These are phyloP conservation scores for Streptopelia turtur DNA, from an alignment of 2,797 vertebrate species.

Conservation along the genomic window DNA sequence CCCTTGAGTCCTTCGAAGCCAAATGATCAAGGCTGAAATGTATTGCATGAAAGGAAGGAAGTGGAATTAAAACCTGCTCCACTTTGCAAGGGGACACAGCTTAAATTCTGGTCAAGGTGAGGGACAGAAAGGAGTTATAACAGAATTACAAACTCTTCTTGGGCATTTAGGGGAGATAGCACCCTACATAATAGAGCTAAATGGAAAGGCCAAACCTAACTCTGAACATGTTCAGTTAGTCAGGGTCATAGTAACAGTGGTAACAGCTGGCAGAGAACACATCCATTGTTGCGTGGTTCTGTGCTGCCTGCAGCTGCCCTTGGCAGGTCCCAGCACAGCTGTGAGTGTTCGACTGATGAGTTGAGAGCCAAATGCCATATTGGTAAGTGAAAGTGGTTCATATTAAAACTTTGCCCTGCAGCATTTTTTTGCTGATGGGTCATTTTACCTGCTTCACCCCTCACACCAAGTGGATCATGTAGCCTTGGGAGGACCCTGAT, in stretches of 20 bases:
- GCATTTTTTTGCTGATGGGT: not conserved
- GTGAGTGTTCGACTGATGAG: fast-evolving
- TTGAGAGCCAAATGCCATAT: not conserved
- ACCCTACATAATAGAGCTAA: not conserved
- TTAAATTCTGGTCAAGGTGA: conserved; percentile 5
- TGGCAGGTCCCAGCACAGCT: fast-evolving
- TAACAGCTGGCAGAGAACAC: not conserved
- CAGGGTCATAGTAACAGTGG: not conserved
- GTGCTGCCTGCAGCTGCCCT: not conserved
- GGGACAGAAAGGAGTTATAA: not conserved
- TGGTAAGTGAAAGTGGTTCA: not conserved
- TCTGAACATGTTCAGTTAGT: not conserved
- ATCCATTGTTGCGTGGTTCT: fast-evolving
- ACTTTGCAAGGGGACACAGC: not conserved
- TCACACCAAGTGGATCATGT: not conserved
- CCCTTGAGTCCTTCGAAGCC: not conserved
- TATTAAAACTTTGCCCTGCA: not conserved
- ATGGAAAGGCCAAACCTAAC: not conserved
- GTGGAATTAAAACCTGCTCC: not conserved
- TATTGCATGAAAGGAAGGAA: conserved; percentile 8
- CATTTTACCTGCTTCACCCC: not conserved
- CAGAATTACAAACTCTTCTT: not conserved
- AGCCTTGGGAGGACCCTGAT: not conserved
- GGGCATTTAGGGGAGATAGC: not conserved
- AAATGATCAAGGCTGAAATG: conserved; percentile 25